Evolutionary conservation across 30 jellyfish, hydroid and myxozoan genomes (phyloP).

Genomic region (Aurelia sp.): DNA sequence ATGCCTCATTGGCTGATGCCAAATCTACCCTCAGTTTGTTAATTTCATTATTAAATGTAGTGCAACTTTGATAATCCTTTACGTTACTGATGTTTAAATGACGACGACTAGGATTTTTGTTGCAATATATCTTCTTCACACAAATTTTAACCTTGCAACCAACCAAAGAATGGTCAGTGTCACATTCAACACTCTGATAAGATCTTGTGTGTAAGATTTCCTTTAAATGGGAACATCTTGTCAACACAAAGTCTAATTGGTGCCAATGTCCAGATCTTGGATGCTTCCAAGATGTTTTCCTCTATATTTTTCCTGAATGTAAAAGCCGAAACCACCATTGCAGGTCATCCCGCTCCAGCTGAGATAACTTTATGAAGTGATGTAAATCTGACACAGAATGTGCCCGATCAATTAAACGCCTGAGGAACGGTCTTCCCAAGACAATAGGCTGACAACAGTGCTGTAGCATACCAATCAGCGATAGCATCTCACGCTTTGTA

Average conservation of each 20-base stretch:
- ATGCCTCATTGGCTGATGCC: too few relatives aligned
- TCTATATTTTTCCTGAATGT: slow-evolving; percentile 1
- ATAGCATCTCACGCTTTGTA: too few relatives aligned
- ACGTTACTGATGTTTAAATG: slow-evolving; percentile 1
- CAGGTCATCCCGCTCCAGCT: too few relatives aligned
- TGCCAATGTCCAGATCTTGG: slow-evolving; percentile 56
- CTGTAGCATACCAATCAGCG: too few relatives aligned
- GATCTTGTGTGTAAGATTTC: slow-evolving; percentile 38
- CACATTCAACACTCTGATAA: slow-evolving; percentile 60
- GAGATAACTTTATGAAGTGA: too few relatives aligned
- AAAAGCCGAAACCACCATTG: too few relatives aligned
- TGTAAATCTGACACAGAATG: too few relatives aligned
- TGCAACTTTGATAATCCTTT: slow-evolving; percentile 22
- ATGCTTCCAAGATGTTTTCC: slow-evolving; percentile 54
- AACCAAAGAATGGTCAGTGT: slow-evolving; percentile 46
- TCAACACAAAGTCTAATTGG: slow-evolving; percentile 43
- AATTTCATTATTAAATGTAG: too few relatives aligned
- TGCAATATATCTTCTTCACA: slow-evolving; percentile 20
- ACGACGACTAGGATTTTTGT: background rate
- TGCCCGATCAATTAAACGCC: too few relatives aligned
- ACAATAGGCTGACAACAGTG: too few relatives aligned
- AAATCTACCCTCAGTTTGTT: too few relatives aligned
- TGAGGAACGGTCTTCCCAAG: too few relatives aligned
- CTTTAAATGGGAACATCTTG: slow-evolving; percentile 29
- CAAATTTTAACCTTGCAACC: slow-evolving; percentile 24